Evolutionary conservation across 2,113 vertebrate species (phyloP).

Genomic region (Centropus unirufus): DNA sequence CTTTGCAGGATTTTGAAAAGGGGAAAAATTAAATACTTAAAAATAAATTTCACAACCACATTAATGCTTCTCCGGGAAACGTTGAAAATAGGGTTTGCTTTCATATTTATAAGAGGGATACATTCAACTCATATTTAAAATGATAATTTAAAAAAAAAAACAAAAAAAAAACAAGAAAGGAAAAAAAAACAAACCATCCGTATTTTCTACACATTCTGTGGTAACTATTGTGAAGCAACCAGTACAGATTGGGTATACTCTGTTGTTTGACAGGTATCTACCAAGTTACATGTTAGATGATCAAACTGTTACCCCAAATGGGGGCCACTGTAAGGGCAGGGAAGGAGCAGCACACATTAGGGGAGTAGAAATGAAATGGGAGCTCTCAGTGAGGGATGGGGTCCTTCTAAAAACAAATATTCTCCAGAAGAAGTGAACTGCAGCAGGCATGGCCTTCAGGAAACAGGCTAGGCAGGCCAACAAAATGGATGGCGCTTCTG

Average conservation of each 20-base stretch:
- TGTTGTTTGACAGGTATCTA: constrained; percentile 77
- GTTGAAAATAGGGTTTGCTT: constrained; percentile 76
- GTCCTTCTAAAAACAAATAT: constrained; percentile 76
- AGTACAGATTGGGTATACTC: constrained; percentile 75
- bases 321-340: constrained; percentile 68
- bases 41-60: constrained; percentile 75
- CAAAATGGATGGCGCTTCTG: constrained; percentile 81
- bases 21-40: constrained; percentile 61
- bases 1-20: constrained; percentile 68
- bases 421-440: constrained; percentile 67
- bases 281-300: constrained; percentile 80
- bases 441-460: constrained; percentile 70
- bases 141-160: constrained; percentile 44
- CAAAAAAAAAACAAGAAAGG: constrained; percentile 2
- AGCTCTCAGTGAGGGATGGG: constrained; percentile 62
- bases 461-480: constrained; percentile 81
- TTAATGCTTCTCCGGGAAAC: constrained; percentile 72
- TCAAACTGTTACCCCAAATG: constrained; percentile 74
- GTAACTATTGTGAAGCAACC: constrained; percentile 75
- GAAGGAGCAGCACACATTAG: constrained; percentile 64
- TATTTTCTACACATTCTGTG: constrained; percentile 77
- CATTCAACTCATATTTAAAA: constrained; percentile 76
- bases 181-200: constrained; percentile 41
- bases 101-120: constrained; percentile 77
- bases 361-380: constrained; percentile 74